phyloP scores from a whole-genome alignment of 1,140 invertebrate genomes.

The Drosophila baimaii region DNA sequence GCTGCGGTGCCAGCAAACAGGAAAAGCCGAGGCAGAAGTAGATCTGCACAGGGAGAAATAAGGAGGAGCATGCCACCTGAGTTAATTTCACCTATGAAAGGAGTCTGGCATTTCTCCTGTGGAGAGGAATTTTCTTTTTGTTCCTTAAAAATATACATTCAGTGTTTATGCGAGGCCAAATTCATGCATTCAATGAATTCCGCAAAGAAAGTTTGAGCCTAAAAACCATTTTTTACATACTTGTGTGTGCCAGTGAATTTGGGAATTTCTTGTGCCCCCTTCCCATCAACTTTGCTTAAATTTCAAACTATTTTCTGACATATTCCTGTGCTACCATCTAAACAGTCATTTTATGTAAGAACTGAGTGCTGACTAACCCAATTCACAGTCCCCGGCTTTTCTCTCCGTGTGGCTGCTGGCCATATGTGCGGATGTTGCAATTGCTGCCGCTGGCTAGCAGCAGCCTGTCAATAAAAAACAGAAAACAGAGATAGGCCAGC shows the following conservation, averaged over 20 bases:
- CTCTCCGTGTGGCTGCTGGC: conserved; percentile 25
- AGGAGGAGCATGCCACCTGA: not conserved
- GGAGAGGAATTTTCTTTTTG: too few species aligned
- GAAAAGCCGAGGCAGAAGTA: conserved; percentile 56
- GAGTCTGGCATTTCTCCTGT: not conserved
- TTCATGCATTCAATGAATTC: too few species aligned
- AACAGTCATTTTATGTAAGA: not conserved
- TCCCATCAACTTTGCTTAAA: too few species aligned
- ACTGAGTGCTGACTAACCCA: not conserved
- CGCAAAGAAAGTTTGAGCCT: too few species aligned
- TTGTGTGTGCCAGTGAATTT: too few species aligned
- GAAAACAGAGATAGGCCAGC: conserved; percentile 40
- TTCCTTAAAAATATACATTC: too few species aligned
- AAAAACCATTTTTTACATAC: too few species aligned
- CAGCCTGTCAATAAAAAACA: conserved; percentile 69
- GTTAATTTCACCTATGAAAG: not conserved
- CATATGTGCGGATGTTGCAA: conserved; percentile 77
- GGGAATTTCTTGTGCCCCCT: too few species aligned
- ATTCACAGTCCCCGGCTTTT: not conserved
- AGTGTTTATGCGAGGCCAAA: too few species aligned
- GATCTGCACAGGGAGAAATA: conserved; percentile 14
- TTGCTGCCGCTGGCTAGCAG: conserved; percentile 55
- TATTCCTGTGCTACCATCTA: not conserved
- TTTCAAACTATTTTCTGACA: too few species aligned
- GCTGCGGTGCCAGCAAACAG: conserved; percentile 53